Conservation (phyloP, 2,888 invertebrate species). For the Diaperis boleti region DNA sequence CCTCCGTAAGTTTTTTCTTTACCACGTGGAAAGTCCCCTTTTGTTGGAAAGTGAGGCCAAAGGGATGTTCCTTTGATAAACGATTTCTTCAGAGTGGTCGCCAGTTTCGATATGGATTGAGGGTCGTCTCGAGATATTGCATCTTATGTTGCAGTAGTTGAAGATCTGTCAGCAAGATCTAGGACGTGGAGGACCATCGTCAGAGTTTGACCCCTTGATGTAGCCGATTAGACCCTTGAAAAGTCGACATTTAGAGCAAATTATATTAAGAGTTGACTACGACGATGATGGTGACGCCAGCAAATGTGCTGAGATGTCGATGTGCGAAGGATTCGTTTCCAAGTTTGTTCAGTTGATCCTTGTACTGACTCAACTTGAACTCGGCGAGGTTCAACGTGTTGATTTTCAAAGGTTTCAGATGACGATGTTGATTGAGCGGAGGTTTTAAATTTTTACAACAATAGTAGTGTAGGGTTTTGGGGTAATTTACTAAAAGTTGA, state of each 20-base stretch:
- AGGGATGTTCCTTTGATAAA: neutral
- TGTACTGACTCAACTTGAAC: neutral
- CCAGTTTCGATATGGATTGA: neutral
- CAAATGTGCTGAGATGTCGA: neutral
- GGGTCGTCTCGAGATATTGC: neutral
- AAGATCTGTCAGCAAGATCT: neutral
- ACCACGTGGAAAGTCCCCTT: neutral
- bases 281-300: neutral
- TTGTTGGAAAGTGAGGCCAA: neutral
- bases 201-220: neutral
- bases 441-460: slow-evolving; percentile 2
- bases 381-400: neutral
- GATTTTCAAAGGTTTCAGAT: neutral
- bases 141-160: neutral
- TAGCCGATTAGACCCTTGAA: neutral
- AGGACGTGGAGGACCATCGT: neutral
- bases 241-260: neutral
- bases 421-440: neutral
- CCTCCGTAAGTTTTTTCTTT: neutral
- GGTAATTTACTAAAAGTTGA: no score
- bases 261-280: neutral
- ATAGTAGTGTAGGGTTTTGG: no score
- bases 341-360: neutral
- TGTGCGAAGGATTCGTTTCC: neutral
- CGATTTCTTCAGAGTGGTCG: neutral